A percentile compares a stretch with the other conserved stretches of the same genome.
phyloP scores from a whole-genome alignment of 1,140 invertebrate species.

The Tetragonula clypearis region DNA sequence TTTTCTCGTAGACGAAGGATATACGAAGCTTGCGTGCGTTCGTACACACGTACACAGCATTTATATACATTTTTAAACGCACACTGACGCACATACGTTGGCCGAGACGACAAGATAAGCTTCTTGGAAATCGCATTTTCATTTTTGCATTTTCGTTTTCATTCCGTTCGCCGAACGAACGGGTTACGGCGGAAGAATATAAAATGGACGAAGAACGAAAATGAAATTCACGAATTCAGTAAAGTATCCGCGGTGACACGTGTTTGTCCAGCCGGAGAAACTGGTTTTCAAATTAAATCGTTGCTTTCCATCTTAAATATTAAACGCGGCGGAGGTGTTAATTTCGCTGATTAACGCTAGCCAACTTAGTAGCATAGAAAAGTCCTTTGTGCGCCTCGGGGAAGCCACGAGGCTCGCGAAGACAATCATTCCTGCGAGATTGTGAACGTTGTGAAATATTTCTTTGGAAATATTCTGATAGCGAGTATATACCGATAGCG shows the following conservation, averaged over 20 bases:
- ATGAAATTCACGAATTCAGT: not conserved
- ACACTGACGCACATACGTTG: not conserved
- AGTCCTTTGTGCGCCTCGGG: not conserved
- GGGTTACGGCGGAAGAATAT: not conserved
- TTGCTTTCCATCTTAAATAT: conserved; percentile 34
- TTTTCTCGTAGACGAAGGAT: conserved; percentile 70
- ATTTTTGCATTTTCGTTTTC: not conserved
- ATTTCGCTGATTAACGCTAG: conserved; percentile 35
- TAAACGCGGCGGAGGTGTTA: conserved; percentile 1
- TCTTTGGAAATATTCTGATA: not conserved
- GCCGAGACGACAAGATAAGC: not conserved
- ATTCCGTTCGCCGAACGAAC: not conserved
- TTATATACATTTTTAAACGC: not conserved
- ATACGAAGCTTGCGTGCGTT: conserved; percentile 44
- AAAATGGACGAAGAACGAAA: not conserved
- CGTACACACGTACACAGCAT: not conserved
- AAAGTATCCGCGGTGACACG: not conserved
- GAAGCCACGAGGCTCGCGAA: not conserved
- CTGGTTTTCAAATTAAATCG: conserved; percentile 27
- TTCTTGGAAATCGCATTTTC: not conserved
- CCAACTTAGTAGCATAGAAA: conserved; percentile 32
- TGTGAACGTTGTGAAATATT: not conserved
- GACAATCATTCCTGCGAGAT: not conserved
- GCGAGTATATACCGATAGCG: too few species aligned
- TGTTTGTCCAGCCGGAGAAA: conserved; percentile 15